Evolutionary conservation across 2,888 invertebrate genomes (phyloP).

Genomic region (Chironomus tentans): DNA sequence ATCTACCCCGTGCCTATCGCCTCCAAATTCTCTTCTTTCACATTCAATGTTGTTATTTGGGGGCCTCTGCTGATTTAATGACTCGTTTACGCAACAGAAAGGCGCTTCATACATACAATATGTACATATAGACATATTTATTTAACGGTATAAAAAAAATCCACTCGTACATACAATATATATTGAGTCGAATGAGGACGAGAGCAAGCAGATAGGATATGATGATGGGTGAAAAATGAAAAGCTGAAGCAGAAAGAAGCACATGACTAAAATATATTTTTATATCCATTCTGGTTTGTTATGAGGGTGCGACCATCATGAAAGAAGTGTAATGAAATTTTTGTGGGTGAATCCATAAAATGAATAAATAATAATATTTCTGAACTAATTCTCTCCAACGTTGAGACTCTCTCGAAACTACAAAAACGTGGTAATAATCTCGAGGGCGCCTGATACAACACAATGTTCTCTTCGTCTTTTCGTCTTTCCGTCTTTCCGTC

Average conservation of each 20-base stretch:
- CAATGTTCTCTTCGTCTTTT: not conserved
- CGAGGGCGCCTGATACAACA: not conserved
- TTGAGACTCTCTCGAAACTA: not conserved
- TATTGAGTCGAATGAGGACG: too few relatives aligned
- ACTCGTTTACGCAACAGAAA: not conserved
- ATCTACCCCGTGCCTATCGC: not conserved
- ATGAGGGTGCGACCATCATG: not conserved
- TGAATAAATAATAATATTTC: conserved; percentile 15
- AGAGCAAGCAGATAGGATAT: too few relatives aligned
- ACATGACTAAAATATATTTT: too few relatives aligned
- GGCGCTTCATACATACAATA: not conserved
- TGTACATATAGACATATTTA: not conserved
- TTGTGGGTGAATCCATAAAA: not conserved
- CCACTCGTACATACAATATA: too few relatives aligned
- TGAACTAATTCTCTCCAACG: not conserved
- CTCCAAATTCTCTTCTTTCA: not conserved
- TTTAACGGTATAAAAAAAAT: too few relatives aligned
- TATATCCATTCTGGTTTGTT: not conserved
- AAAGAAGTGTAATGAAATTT: conserved; percentile 16
- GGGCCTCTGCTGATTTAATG: not conserved
- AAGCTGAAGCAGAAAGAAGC: too few relatives aligned
- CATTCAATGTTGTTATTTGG: not conserved
- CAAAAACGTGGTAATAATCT: not conserved
- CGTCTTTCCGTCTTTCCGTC: too few relatives aligned
- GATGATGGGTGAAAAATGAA: too few relatives aligned